Percentiles rank a stretch among this genome's conserved stretches.
Conservation (phyloP, 2,113 vertebrate species). For the Seriola aureovittata region DNA sequence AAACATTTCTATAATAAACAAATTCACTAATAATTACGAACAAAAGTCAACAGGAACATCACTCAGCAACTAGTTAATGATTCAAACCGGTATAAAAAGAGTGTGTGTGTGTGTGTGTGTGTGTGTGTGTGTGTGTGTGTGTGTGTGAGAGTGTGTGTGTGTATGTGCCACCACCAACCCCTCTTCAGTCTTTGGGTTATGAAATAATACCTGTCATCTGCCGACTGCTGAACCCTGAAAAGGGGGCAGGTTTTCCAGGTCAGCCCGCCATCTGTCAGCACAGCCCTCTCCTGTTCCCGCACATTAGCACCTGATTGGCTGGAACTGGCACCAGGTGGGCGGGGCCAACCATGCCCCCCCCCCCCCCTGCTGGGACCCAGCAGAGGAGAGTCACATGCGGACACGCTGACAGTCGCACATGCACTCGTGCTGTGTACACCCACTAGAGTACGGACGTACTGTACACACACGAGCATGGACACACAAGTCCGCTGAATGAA, state of each 20-base stretch:
- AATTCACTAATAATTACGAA: background rate
- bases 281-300: slow-evolving; percentile 89
- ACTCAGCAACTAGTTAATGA: slow-evolving; percentile 17
- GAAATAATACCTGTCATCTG: slow-evolving; percentile 99
- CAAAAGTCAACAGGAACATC: slow-evolving; percentile 16
- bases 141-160: background rate
- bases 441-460: background rate
- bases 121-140: slow-evolving; percentile 27
- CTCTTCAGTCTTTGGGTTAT: slow-evolving; percentile 92
- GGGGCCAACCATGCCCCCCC: slow-evolving; percentile 81
- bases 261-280: slow-evolving; percentile 95
- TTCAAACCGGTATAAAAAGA: background rate
- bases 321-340: slow-evolving; percentile 88
- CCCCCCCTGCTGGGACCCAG: slow-evolving; percentile 82
- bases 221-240: slow-evolving; percentile 93
- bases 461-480: background rate
- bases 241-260: slow-evolving; percentile 95
- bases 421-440: background rate
- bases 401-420: slow-evolving; percentile 27
- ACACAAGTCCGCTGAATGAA: background rate
- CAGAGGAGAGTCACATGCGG: slow-evolving; percentile 42
- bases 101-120: slow-evolving; percentile 20
- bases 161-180: slow-evolving; percentile 82
- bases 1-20: background rate
- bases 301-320: slow-evolving; percentile 96